Percentiles rank a stretch among this genome's conserved stretches.
Conservation (phyloP, 2,797 vertebrate species). For the Scolopax bukidnonensis region DNA sequence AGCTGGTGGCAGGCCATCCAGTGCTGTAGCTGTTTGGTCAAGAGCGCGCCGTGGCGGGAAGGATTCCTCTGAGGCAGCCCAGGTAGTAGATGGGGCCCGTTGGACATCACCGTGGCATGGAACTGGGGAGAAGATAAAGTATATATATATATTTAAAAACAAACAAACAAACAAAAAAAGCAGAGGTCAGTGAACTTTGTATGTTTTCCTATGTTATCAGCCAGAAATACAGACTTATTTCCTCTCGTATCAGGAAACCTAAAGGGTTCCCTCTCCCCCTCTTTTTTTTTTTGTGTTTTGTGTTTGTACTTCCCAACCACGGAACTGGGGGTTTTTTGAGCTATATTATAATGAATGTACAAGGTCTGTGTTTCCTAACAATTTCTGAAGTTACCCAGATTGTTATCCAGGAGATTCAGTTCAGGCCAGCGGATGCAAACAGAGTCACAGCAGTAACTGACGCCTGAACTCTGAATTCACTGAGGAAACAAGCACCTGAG, state of each 20-base stretch:
- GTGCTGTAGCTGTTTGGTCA: conserved; percentile 97
- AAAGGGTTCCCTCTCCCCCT: neutral
- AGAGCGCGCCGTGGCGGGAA: conserved; percentile 90
- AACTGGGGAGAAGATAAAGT: conserved; percentile 80
- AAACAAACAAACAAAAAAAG: neutral
- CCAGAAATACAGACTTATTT: conserved; percentile 68
- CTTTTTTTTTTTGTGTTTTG: neutral
- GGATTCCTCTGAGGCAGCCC: conserved; percentile 88
- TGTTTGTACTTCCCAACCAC: conserved; percentile 67
- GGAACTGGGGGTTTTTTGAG: conserved; percentile 24
- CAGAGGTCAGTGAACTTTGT: conserved; percentile 73
- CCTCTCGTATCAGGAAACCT: conserved; percentile 63
- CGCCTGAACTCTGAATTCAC: neutral
- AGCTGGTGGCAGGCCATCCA: conserved; percentile 99
- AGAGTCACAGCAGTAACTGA: neutral
- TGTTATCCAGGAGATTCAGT: conserved; percentile 13
- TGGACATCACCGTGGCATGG: conserved; percentile 84
- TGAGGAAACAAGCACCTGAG: conserved; percentile 23
- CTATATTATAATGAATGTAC: conserved; percentile 71
- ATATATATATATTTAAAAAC: neutral
- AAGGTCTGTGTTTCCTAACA: conserved; percentile 57
- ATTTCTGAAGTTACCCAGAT: conserved; percentile 33
- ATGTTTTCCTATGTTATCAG: conserved; percentile 66
- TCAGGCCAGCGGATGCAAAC: conserved; percentile 11
- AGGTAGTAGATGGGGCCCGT: conserved; percentile 81